phyloP scores from a whole-genome alignment of 2,113 vertebrate species.

The Coryphaenoides rupestris region DNA sequence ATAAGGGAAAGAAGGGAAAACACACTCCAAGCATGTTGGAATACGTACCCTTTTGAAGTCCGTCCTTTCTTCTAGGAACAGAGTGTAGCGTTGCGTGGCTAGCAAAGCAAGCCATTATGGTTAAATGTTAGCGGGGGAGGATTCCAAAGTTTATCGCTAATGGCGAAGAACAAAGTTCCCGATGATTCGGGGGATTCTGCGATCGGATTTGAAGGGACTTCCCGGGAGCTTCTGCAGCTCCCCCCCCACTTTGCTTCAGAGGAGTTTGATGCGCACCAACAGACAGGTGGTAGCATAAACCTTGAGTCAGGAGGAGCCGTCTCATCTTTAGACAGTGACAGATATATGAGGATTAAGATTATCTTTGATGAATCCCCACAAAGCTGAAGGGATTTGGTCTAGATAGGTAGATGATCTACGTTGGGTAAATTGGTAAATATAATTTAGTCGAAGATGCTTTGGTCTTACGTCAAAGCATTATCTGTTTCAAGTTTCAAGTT shows the following conservation, averaged over 20 bases:
- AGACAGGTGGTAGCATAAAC: conserved; percentile 69
- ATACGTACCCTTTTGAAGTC: conserved; percentile 53
- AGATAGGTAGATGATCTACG: neutral
- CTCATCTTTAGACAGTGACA: conserved; percentile 40
- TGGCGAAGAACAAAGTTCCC: conserved; percentile 66
- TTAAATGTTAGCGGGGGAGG: conserved; percentile 59
- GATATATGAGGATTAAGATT: conserved; percentile 40
- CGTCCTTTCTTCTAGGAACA: conserved; percentile 52
- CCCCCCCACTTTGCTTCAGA: conserved; percentile 20
- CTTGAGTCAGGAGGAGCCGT: conserved; percentile 25
- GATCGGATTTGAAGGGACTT: conserved; percentile 63
- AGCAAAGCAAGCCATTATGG: conserved; percentile 69
- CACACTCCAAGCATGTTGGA: conserved; percentile 37
- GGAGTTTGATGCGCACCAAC: conserved; percentile 49
- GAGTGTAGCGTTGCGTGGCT: conserved; percentile 54
- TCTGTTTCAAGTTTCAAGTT: too few species aligned
- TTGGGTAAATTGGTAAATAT: too few species aligned
- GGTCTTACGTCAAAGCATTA: too few species aligned
- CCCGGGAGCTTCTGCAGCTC: conserved; percentile 56
- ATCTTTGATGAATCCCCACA: conserved; percentile 1
- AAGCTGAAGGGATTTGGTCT: conserved; percentile 39
- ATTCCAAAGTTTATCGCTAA: conserved; percentile 64
- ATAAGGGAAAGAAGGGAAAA: conserved; percentile 35
- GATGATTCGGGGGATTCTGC: conserved; percentile 66
- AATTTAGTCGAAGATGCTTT: too few species aligned